Evolutionary conservation across 92 coral and sea anemone species (phyloP).

Genomic region (Porites evermanni): DNA sequence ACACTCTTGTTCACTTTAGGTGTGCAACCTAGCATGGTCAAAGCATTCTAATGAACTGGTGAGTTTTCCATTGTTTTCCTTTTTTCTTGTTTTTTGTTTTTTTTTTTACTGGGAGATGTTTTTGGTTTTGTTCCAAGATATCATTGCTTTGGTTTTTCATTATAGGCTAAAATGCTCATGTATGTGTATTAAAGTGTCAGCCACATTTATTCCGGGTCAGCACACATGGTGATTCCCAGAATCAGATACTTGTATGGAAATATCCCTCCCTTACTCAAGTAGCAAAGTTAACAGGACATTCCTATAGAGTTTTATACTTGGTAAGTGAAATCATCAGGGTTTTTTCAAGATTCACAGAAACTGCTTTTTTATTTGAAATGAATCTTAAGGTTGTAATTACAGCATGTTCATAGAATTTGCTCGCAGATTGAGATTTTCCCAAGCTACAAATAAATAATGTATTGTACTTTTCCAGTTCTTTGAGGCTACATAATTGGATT

Average conservation of each 20-base stretch:
- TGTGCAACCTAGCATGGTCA: slow-evolving; percentile 99
- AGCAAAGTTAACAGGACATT: slow-evolving; percentile 98
- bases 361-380: neutral
- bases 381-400: too few species aligned
- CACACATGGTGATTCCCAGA: slow-evolving; percentile 99
- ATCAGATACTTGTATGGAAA: slow-evolving; percentile 98
- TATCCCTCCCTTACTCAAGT: slow-evolving; percentile 98
- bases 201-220: slow-evolving; percentile 74
- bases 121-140: neutral
- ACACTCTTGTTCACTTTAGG: slow-evolving; percentile 53
- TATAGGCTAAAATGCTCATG: too few species aligned
- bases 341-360: neutral
- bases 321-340: slow-evolving; percentile 57
- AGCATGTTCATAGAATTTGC: too few species aligned
- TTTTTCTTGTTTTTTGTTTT: neutral
- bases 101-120: too few species aligned
- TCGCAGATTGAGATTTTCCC: too few species aligned
- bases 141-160: too few species aligned
- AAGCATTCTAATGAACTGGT: slow-evolving; percentile 99
- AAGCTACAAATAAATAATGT: too few species aligned
- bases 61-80: slow-evolving; percentile 36
- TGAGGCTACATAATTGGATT: too few species aligned
- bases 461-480: too few species aligned
- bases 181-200: too few species aligned
- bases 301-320: slow-evolving; percentile 93